Evolutionary conservation across 2,888 invertebrate species (phyloP).

Genomic region (Lamellibrachia columna): DNA sequence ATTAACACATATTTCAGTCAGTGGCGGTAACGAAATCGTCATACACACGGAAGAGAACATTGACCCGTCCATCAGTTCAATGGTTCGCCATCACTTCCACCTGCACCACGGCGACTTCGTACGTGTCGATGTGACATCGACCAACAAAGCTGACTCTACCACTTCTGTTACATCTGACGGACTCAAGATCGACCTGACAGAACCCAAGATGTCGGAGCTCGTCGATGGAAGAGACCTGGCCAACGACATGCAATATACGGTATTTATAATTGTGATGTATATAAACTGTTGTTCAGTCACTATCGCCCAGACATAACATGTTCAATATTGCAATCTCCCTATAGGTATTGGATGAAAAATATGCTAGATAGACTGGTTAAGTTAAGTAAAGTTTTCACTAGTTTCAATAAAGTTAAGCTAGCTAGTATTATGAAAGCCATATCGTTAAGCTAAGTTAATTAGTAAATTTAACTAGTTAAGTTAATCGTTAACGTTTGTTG

Average conservation of each 20-base stretch:
- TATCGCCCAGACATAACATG: neutral
- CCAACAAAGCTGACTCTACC: neutral
- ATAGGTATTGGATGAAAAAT: no score
- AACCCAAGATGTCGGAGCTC: neutral
- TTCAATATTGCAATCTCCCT: no score
- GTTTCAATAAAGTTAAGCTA: no score
- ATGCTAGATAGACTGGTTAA: no score
- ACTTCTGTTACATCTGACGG: neutral
- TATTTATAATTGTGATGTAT: neutral
- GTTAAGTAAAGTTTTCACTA: no score
- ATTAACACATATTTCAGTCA: neutral
- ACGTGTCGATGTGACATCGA: neutral
- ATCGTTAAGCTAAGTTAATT: no score
- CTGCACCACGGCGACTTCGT: slow-evolving; percentile 5
- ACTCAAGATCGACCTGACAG: neutral
- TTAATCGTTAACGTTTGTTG: no score
- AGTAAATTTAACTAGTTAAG: no score
- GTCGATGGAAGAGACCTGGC: neutral
- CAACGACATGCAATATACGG: slow-evolving; percentile 5
- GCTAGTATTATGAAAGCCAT: no score
- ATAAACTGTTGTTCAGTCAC: no score
- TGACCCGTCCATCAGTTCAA: neutral
- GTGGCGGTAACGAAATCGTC: neutral
- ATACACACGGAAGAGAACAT: neutral
- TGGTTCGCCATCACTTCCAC: slow-evolving; percentile 8